Percentiles rank a stretch among this genome's conserved stretches.
Evolutionary conservation across 2,888 invertebrate genomes (phyloP).

Genomic region (Dasysyrphus albostriatus): DNA sequence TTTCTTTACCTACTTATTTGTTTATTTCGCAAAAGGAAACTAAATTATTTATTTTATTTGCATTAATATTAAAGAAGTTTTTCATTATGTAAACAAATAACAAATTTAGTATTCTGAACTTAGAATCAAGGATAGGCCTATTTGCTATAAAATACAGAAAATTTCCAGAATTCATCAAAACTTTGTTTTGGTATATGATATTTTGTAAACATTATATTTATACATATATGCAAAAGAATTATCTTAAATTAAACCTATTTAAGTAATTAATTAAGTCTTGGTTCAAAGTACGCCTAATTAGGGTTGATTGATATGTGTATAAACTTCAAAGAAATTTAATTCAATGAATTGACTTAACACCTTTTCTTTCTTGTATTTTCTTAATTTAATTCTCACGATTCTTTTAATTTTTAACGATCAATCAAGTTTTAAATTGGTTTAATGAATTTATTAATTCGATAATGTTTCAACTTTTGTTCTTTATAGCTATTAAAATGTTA

Average conservation of each 20-base stretch:
- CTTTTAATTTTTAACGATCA: not conserved
- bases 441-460: not conserved
- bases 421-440: not conserved
- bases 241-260: not conserved
- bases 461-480: not conserved
- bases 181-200: not conserved
- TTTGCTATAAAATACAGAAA: not conserved
- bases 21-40: no score
- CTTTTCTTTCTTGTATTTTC: not conserved
- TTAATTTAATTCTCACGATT: not conserved
- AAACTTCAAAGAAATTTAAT: not conserved
- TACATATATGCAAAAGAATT: not conserved
- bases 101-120: not conserved
- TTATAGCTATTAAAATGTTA: not conserved
- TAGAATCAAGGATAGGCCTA: not conserved
- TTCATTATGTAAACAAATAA: not conserved
- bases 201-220: not conserved
- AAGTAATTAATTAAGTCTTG: not conserved
- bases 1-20: not conserved
- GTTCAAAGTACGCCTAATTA: slow-evolving; percentile 3
- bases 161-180: not conserved
- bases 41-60: no score
- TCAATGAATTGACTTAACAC: not conserved
- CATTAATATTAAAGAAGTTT: no score
- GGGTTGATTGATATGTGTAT: not conserved